Percentiles rank a stretch among this genome's conserved stretches.
Evolutionary conservation across 1,140 invertebrate genomes (phyloP).

Genomic region (Caenorhabditis inopinata): DNA sequence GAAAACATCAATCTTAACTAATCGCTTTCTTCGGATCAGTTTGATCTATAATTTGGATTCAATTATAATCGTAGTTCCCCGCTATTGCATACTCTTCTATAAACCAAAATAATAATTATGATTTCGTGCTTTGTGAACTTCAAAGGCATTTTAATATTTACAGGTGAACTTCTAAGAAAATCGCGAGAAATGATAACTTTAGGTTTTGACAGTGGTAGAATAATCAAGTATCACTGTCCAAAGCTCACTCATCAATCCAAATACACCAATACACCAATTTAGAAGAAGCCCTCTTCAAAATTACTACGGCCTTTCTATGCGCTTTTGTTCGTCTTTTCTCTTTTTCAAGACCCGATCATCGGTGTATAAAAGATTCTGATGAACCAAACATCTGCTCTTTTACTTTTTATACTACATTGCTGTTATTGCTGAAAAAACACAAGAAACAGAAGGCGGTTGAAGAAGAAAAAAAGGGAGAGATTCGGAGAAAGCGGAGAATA

Average conservation of each 20-base stretch:
- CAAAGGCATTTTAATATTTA: not conserved
- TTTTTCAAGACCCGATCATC: not conserved
- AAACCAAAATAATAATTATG: too few relatives aligned
- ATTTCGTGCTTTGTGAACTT: too few relatives aligned
- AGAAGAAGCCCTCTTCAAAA: not conserved
- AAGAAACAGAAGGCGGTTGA: too few relatives aligned
- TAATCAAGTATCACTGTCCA: slow-evolving; percentile 21
- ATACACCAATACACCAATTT: not conserved
- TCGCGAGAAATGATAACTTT: not conserved
- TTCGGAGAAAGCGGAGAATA: not conserved
- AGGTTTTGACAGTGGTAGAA: not conserved
- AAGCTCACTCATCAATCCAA: slow-evolving; percentile 16
- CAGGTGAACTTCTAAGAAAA: not conserved
- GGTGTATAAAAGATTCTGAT: slow-evolving; percentile 26
- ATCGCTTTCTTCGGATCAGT: too few relatives aligned
- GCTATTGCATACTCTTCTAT: not conserved
- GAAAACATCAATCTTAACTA: too few relatives aligned
- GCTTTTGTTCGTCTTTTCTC: not conserved
- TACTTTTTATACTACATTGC: slow-evolving; percentile 18
- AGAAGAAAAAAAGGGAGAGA: not conserved
- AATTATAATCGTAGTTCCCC: too few relatives aligned
- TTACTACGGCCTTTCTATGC: slow-evolving; percentile 17
- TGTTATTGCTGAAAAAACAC: not conserved
- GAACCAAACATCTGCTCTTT: slow-evolving; percentile 28
- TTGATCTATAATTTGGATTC: too few relatives aligned